Base-by-base conservation (phyloP, 2,797 vertebrate species). In the Delichon dasypus region DNA sequence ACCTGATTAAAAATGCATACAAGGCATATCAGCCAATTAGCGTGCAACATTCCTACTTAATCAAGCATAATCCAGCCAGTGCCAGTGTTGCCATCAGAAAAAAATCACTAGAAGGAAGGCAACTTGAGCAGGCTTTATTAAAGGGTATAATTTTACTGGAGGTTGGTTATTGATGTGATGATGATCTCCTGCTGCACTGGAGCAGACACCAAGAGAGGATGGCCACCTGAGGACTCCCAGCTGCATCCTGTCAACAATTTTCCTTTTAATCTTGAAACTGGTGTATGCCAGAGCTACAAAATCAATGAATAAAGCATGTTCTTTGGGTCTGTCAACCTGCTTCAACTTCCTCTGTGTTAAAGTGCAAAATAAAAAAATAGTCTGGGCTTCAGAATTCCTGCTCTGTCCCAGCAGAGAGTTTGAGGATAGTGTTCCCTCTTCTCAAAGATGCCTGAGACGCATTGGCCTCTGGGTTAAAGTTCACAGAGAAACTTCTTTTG, bases 171-270 rank as follows among this genome's bases (percentile, higher is more conserved):
- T 58, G 55, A 13, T 36, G 22, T 2, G 16, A 50, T 27, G 55
- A 5, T 23, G 40, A 72, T 61, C 10, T 11, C 21, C 23, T 55
- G 40, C 29, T 38, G 22, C 54, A 25, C 47, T 36, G 48, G 36
- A 84, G 53, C 5, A 23, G 57, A 79, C 29, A 51, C 20, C 29
- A 51, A 54, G 42, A 78, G 54, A 57, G 32, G 29, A 68, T 0
- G 0, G 25, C 48, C 36, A 32, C 25, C 53, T 55, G 55, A 88
- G n/a, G 55, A 62, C 15, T 23, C 51, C 29, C 0, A 0, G 2
- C 7, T 58, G 13, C 17, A 15, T 44, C 50, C 48, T 3, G 2
- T 29, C 13, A 34, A 34, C 4, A 61, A 16, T 53, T 81, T 80
- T 51, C 32, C 26, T 25, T 61, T 80, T 55, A 48, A 73, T 18